Evolutionary conservation across 2,888 invertebrate genomes (phyloP).

Genomic region (Emmelina monodactyla): DNA sequence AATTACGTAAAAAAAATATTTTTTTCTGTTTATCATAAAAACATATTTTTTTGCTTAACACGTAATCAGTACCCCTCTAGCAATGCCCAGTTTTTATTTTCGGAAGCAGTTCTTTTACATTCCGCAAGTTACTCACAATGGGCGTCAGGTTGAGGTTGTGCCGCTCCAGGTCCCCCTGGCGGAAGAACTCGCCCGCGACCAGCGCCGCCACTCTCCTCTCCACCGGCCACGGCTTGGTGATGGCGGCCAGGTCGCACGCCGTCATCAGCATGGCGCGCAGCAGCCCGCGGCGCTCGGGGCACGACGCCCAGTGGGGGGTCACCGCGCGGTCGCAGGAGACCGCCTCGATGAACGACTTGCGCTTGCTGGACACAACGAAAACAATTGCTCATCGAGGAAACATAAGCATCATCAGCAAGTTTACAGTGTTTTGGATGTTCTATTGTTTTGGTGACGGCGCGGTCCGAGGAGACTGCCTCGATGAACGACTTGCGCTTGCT

Average conservation of each 20-base stretch:
- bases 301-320: slow-evolving; percentile 69
- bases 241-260: slow-evolving; percentile 92
- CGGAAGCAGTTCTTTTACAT: no score
- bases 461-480: slow-evolving; percentile 63
- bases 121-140: slow-evolving; percentile 85
- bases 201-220: slow-evolving; percentile 92
- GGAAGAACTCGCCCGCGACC: slow-evolving; percentile 92
- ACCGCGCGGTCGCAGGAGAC: slow-evolving; percentile 54
- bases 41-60: no score
- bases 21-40: no score
- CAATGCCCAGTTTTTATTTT: no score
- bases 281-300: slow-evolving; percentile 80
- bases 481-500: slow-evolving; percentile 91
- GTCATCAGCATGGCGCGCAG: slow-evolving; percentile 94
- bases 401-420: neutral
- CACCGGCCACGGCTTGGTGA: slow-evolving; percentile 93
- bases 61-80: no score
- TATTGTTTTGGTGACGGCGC: neutral
- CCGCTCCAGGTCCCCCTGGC: slow-evolving; percentile 91
- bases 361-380: slow-evolving; percentile 71
- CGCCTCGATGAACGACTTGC: slow-evolving; percentile 82
- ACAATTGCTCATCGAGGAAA: neutral
- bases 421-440: neutral
- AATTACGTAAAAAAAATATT: no score
- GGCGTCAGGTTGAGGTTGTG: slow-evolving; percentile 90